Conservation (phyloP, 2,888 invertebrate species). For the Macrophya annulata region DNA sequence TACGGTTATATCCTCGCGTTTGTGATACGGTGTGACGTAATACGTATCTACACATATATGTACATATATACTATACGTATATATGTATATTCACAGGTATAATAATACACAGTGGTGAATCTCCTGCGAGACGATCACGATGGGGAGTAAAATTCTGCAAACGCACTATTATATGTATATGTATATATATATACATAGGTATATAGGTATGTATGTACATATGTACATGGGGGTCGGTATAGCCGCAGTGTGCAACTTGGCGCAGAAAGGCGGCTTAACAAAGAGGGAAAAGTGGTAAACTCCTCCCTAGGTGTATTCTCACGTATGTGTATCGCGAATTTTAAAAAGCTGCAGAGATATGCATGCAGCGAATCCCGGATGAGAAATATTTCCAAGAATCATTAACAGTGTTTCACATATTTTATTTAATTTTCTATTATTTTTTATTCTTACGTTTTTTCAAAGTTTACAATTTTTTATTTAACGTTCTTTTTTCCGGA, state of each 20-base stretch:
- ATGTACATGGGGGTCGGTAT: neutral
- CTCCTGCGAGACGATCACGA: constrained; percentile 65
- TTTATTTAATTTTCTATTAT: neutral
- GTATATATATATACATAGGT: neutral
- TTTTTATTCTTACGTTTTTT: no score
- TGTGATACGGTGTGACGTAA: constrained; percentile 56
- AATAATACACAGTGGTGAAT: constrained; percentile 59
- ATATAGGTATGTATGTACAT: neutral
- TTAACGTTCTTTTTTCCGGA: neutral
- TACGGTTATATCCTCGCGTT: constrained; percentile 72
- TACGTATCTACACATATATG: neutral
- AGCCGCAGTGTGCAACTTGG: neutral
- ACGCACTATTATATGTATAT: neutral
- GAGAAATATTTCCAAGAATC: neutral
- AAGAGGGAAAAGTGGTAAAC: constrained; percentile 17
- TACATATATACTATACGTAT: neutral
- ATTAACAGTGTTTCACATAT: neutral
- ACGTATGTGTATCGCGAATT: neutral
- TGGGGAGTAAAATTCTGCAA: constrained; percentile 1
- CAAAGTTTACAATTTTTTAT: neutral
- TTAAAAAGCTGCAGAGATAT: neutral
- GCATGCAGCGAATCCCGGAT: neutral
- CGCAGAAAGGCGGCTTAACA: constrained; percentile 19
- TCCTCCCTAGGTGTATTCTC: neutral
- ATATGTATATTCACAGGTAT: neutral